Percentiles rank a stretch among this genome's conserved stretches.
Conservation (phyloP, 2,888 invertebrate species). For the Oscheius myriophilus region DNA sequence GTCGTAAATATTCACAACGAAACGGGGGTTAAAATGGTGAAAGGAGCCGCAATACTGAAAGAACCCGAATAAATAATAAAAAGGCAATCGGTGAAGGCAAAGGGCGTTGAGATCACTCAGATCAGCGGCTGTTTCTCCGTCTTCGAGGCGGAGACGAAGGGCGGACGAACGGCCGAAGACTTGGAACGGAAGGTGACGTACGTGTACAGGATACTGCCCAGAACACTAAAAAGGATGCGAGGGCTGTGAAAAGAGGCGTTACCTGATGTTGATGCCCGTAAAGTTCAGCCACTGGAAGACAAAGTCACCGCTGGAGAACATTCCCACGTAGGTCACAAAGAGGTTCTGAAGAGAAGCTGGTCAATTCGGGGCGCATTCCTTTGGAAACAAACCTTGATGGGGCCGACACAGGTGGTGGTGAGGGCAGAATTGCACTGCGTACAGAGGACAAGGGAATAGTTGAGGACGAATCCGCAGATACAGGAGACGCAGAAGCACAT, state of each 20-base stretch:
- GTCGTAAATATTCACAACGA: no score
- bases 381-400: constrained; percentile 81
- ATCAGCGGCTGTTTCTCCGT: constrained; percentile 31
- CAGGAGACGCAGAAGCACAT: constrained; percentile 84
- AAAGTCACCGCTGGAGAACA: constrained; percentile 98
- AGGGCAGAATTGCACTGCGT: constrained; percentile 96
- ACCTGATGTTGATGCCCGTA: constrained; percentile 84
- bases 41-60: no score
- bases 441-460: constrained; percentile 93
- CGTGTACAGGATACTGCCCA: constrained; percentile 71
- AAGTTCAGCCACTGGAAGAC: constrained; percentile 93
- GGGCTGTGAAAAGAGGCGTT: not conserved
- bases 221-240: constrained; percentile 64
- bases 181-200: constrained; percentile 70
- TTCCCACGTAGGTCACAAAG: constrained; percentile 94
- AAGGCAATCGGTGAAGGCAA: no score
- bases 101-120: not conserved
- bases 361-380: no score
- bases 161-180: constrained; percentile 18
- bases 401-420: constrained; percentile 97
- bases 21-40: no score
- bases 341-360: constrained; percentile 80
- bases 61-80: no score
- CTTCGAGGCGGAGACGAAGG: not conserved
- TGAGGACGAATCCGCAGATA: constrained; percentile 93